These are phyloP conservation scores for Ariopsis seemanni DNA, from an alignment of 2,113 vertebrate genomes.

Conservation along the genomic window DNA sequence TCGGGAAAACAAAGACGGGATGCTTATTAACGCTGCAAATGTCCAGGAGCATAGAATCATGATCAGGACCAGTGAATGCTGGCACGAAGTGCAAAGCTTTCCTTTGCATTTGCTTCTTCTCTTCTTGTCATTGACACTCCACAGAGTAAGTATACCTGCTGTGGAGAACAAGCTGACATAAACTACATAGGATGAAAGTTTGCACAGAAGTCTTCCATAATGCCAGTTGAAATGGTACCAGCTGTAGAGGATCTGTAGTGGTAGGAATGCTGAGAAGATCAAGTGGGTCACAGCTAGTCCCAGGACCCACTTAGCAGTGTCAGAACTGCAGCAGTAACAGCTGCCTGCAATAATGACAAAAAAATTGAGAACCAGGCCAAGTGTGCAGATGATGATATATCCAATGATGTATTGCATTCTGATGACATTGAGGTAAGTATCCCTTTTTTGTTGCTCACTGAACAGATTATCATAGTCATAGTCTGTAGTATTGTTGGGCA, in stretches of 20 bases:
- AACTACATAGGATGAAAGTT: conserved; percentile 41
- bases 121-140: conserved; percentile 26
- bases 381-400: conserved; percentile 11
- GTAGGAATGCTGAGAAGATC: conserved; percentile 16
- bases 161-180: conserved; percentile 40
- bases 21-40: conserved; percentile 18
- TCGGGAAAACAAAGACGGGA: conserved; percentile 43
- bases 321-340: not conserved
- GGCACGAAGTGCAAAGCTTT: not conserved
- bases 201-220: conserved; percentile 30
- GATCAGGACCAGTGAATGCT: not conserved
- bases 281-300: conserved; percentile 39
- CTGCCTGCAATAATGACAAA: not conserved
- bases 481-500: not conserved
- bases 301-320: conserved; percentile 17
- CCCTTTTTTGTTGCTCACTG: no score
- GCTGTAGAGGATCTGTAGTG: conserved; percentile 31
- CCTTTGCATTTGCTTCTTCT: not conserved
- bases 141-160: conserved; percentile 42
- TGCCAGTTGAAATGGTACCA: conserved; percentile 40
- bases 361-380: conserved; percentile 36
- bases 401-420: conserved; percentile 8
- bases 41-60: conserved; percentile 34
- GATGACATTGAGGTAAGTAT: not conserved
- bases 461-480: not conserved